phyloP scores from a whole-genome alignment of 2,113 vertebrate genomes.

The Erythrocercus mccallii region DNA sequence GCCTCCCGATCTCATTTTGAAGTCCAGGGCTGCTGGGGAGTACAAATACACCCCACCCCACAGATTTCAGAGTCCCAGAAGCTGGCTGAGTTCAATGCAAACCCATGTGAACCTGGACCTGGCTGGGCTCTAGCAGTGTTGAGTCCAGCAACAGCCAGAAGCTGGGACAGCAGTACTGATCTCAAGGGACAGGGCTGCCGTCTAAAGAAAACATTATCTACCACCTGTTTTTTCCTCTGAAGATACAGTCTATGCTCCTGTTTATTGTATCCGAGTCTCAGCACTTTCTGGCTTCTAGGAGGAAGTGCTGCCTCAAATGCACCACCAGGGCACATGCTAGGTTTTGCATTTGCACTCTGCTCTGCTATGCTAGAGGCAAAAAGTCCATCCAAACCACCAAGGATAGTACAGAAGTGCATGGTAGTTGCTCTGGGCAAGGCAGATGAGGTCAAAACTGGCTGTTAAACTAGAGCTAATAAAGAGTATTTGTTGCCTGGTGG shows the following conservation, averaged over 20 bases:
- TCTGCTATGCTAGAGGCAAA: not conserved
- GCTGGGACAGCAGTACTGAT: not conserved
- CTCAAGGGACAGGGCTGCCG: not conserved
- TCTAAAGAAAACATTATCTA: not conserved
- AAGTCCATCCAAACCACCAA: not conserved
- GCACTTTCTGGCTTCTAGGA: not conserved
- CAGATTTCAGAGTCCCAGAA: not conserved
- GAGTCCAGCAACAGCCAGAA: not conserved
- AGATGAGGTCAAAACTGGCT: not conserved
- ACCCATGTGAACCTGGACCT: not conserved
- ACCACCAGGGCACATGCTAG: not conserved
- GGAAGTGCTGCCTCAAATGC: not conserved
- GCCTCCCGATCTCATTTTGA: not conserved
- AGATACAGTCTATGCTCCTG: not conserved
- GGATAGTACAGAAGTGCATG: not conserved
- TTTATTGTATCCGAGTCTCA: not conserved
- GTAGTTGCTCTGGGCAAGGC: not conserved
- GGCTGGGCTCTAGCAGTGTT: not conserved
- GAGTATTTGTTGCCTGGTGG: not conserved
- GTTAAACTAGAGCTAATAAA: not conserved
- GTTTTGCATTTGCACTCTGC: not conserved
- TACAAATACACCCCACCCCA: rapidly evolving
- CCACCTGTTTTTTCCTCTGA: not conserved
- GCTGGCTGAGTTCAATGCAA: not conserved
- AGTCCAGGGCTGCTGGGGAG: not conserved